phyloP scores from a whole-genome alignment of 2,113 vertebrate genomes.

The Fulica atra region DNA sequence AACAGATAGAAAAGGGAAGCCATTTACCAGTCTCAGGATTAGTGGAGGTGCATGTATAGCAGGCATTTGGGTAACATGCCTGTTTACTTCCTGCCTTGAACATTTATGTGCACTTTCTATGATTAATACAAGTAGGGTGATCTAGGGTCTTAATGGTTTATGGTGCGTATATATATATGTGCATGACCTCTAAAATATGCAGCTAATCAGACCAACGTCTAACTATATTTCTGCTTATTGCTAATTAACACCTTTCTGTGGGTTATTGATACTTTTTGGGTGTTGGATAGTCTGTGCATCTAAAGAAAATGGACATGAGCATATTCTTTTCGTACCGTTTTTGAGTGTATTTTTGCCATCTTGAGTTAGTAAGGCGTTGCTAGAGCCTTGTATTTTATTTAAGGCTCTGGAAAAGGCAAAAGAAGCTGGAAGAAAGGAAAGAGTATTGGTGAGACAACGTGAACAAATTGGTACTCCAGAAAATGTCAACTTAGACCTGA shows the following conservation, averaged over 20 bases:
- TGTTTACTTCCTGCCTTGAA: neutral
- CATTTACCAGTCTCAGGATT: neutral
- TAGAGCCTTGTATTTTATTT: slow-evolving; percentile 31
- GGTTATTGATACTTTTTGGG: neutral
- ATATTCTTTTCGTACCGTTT: neutral
- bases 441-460: slow-evolving; percentile 87
- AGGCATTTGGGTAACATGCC: neutral
- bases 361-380: neutral
- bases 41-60: neutral
- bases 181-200: neutral
- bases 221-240: neutral
- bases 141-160: neutral
- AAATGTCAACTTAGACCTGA: slow-evolving; percentile 91
- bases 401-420: slow-evolving; percentile 96
- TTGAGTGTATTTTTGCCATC: neutral
- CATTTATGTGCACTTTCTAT: neutral
- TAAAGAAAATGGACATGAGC: neutral
- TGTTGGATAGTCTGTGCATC: neutral
- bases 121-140: neutral
- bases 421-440: slow-evolving; percentile 93
- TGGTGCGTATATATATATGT: neutral
- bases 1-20: neutral
- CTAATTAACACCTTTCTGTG: neutral
- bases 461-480: slow-evolving; percentile 85
- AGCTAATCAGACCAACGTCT: neutral